Conservation (phyloP, 2,888 invertebrate genomes). For the Conomelus anceps region DNA sequence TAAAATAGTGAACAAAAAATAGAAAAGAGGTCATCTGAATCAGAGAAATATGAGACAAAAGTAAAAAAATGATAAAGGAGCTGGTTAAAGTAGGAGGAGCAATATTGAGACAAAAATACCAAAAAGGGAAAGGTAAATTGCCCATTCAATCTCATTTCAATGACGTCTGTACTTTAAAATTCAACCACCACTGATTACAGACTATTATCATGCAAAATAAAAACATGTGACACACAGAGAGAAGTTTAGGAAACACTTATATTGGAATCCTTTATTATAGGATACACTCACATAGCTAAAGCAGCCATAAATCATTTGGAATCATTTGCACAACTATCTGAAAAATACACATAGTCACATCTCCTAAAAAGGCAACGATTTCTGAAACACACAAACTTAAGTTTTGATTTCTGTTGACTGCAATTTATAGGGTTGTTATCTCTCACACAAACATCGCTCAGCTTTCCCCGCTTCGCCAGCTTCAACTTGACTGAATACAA, state of each 20-base stretch:
- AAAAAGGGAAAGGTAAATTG: no score
- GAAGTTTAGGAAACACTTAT: neutral
- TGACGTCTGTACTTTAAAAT: no score
- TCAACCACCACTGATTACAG: neutral
- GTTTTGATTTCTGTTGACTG: neutral
- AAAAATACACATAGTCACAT: neutral
- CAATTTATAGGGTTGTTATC: neutral
- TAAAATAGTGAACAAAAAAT: no score
- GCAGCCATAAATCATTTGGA: neutral
- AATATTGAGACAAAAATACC: no score
- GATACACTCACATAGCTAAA: neutral
- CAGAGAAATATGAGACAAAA: no score
- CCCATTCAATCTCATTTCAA: no score
- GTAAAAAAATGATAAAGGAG: no score
- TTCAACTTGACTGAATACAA: neutral
- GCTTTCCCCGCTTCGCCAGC: no score
- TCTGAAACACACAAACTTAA: neutral
- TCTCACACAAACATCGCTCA: neutral
- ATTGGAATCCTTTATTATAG: neutral
- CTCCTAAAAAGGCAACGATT: neutral
- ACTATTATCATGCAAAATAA: neutral
- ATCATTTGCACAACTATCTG: neutral
- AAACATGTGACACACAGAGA: neutral
- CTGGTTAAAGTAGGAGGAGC: no score
- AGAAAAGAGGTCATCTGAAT: no score